Evolutionary conservation across 2,888 invertebrate genomes (phyloP).

Genomic region (Cabera pusaria): DNA sequence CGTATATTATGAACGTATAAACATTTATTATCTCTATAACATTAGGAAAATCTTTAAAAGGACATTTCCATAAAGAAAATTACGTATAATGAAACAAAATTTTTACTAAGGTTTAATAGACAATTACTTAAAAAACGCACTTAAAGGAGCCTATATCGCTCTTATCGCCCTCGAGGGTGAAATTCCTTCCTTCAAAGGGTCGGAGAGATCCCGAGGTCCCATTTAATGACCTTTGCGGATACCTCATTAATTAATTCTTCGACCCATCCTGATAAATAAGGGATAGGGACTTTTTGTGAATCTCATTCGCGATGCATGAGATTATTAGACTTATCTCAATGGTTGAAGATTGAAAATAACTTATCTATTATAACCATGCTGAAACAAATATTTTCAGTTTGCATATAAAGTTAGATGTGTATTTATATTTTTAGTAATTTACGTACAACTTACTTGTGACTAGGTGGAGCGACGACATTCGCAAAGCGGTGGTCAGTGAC

Average conservation of each 20-base stretch:
- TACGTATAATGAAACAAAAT: no score
- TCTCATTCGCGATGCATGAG: slow-evolving; percentile 1
- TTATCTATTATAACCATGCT: no score
- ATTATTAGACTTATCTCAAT: not conserved
- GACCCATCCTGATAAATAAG: slow-evolving; percentile 59
- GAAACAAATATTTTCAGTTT: no score
- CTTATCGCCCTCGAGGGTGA: slow-evolving; percentile 43
- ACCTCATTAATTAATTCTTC: slow-evolving; percentile 64
- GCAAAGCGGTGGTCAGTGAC: no score
- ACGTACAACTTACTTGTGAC: no score
- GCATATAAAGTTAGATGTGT: no score
- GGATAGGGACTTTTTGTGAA: slow-evolving; percentile 26
- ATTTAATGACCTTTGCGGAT: slow-evolving; percentile 49
- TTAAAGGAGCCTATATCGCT: slow-evolving; percentile 41
- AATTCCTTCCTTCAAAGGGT: slow-evolving; percentile 43
- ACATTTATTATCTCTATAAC: no score
- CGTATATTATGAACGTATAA: no score
- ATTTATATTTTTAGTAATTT: no score
- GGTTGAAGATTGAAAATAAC: slow-evolving; percentile 3
- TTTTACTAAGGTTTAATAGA: slow-evolving; percentile 40
- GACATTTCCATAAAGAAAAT: no score
- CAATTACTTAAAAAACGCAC: slow-evolving; percentile 57
- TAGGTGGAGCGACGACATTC: no score
- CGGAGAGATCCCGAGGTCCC: slow-evolving; percentile 34
- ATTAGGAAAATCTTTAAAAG: no score